Base-by-base conservation (phyloP, 2,113 vertebrate genomes). In the Nematolebias whitei region DNA sequence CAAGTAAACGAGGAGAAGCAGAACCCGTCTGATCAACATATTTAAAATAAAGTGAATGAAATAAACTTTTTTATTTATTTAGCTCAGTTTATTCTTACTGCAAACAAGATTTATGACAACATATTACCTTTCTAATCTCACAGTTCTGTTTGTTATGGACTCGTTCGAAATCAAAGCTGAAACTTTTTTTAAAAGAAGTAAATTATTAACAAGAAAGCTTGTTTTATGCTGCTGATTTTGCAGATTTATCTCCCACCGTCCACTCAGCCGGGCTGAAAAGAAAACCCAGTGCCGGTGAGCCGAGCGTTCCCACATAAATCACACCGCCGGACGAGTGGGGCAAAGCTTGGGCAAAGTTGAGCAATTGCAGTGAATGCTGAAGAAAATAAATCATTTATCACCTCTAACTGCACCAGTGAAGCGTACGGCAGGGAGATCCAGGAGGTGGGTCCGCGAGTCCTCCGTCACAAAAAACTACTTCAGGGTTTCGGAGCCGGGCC, bases 361-460 rank as follows among this genome's bases (percentile, higher is more conserved):
- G 68, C 53, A 82, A 82, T 82, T 74, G 68, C 49, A 55, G 70
- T 48, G 73, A 84, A 78, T 19, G 26, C 62, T 14, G 71, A 63
- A 71, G 66, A 84, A 89, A 87, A 86, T 85, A 78, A 85, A 86
- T 82, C 73, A 85, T 86, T 86, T 72, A 86, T 87, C 85, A 86
- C 72, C 63, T 78, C 63, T 54, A 57, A 67, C 74, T 72, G 76
- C 74, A 68, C 57, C 68, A n/a, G 15, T 80, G 78, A 71, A 76
- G 29, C 71, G 5, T 65, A 78, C 62, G 40, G 68, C 23, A 45
- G 60, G 70, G 82, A 68, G 80, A 86, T 62, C 38, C 72, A 73
- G 73, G 71, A 80, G 82, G 83, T 32, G 58, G 66, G 60, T 50
- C 54, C 19, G 12, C 32, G 47, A 66, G 74, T n/a, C 68, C 74